These are phyloP conservation scores for Cordilura impudica DNA, from an alignment of 2,888 invertebrate genomes.

Conservation along the genomic window DNA sequence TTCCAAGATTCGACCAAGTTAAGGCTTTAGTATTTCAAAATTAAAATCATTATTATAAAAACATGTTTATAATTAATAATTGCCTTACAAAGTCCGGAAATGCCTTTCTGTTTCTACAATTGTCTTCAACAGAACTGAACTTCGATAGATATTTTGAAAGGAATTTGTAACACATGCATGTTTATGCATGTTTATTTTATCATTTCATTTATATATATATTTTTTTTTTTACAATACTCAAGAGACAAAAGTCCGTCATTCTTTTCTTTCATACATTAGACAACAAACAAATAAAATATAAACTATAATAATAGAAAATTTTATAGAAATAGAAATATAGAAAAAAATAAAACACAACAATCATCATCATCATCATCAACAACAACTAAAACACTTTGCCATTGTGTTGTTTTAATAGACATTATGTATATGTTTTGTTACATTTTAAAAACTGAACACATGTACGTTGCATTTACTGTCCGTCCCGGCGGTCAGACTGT, in stretches of 20 bases:
- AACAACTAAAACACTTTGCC: conserved; percentile 45
- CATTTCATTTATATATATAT: no score
- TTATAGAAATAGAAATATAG: neutral
- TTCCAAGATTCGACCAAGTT: no score
- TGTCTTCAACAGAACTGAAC: neutral
- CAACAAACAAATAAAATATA: conserved; percentile 52
- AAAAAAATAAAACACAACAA: conserved; percentile 27
- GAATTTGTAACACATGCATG: conserved; percentile 42
- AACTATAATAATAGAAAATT: conserved; percentile 50
- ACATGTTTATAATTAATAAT: conserved; percentile 60
- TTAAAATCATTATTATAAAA: conserved; percentile 56
- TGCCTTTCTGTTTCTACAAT: conserved; percentile 27
- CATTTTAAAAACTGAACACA: no score
- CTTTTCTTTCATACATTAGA: conserved; percentile 46
- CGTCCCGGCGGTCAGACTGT: neutral
- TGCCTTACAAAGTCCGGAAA: conserved; percentile 52
- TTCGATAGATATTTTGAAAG: conserved; percentile 29
- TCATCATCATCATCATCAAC: conserved; percentile 41
- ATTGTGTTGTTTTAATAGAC: conserved; percentile 45
- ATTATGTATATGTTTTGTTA: conserved; percentile 13
- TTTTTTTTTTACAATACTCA: conserved; percentile 36
- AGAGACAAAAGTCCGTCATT: conserved; percentile 49
- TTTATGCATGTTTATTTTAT: conserved; percentile 13
- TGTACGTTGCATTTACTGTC: no score
- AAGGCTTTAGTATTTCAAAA: no score